Conservation (phyloP, 2,797 vertebrate genomes). For the Labeo calbasu region DNA sequence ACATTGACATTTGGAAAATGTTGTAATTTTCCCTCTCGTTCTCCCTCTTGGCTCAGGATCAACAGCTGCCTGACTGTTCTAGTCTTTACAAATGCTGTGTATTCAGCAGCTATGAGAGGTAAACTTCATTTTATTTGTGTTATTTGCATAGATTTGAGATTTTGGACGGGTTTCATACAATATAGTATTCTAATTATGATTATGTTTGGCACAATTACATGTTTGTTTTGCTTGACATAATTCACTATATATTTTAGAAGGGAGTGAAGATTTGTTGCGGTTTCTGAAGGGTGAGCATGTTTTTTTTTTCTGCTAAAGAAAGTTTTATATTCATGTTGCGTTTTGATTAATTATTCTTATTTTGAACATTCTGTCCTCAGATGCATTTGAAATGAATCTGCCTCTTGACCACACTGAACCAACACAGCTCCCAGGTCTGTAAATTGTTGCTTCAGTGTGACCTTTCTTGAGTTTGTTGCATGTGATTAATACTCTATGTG, state of each 20-base stretch:
- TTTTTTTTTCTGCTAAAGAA: not conserved
- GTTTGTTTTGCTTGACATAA: not conserved
- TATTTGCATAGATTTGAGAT: too few relatives aligned
- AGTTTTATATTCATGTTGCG: not conserved
- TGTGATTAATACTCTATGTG: not conserved
- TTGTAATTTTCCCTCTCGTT: not conserved
- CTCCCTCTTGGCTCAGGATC: slow-evolving; percentile 51
- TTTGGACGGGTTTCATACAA: not conserved
- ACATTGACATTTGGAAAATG: not conserved
- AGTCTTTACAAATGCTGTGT: slow-evolving; percentile 56
- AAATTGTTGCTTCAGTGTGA: not conserved
- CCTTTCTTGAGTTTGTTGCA: not conserved
- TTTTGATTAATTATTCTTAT: not conserved
- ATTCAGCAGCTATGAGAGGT: slow-evolving; percentile 70
- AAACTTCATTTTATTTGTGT: slow-evolving; percentile 17
- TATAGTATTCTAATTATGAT: not conserved
- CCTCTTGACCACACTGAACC: slow-evolving; percentile 47
- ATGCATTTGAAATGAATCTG: slow-evolving; percentile 52
- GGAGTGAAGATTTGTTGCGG: slow-evolving; percentile 63
- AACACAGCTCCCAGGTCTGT: slow-evolving; percentile 65
- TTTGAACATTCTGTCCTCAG: slow-evolving; percentile 47
- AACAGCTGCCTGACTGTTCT: slow-evolving; percentile 61
- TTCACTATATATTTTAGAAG: slow-evolving; percentile 53
- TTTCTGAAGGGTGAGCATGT: slow-evolving; percentile 67
- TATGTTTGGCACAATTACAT: not conserved